Base-by-base conservation (phyloP, 35 echinoderm and acorn worm species). In the Heliocidaris erythrogramma region DNA sequence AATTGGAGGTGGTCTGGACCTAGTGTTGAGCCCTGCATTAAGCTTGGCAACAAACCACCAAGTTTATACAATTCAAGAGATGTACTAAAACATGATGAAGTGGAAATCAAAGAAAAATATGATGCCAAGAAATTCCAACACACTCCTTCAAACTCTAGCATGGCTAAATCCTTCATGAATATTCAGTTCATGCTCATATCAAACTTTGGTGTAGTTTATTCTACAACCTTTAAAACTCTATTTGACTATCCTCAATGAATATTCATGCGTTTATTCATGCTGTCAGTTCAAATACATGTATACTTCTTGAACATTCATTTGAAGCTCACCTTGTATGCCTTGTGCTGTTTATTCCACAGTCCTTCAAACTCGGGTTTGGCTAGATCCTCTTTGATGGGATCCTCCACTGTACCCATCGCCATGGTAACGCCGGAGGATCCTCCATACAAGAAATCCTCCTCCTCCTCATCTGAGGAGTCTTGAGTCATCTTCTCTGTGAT, bases 281-380 rank as follows among this genome's bases (percentile, higher is more conserved):
- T 85, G 16, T 30, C 29, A 21, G 16, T 85, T 21, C 16, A 85
- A 85, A 85, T 21, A 2, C 71, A 85, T 85, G 0, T 42, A 42
- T 42, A 42, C 35, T 42, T 42, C 0, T 42, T 42, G 35, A 42
- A 90, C 35, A 42, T 42, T 42, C 35, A 42, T 42, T 59, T 52
- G 18, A 49, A n/a, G 32, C 53, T 85, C 90, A 99, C 98, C 95
- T 94, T 95, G 93, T 97, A 99, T 49, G 94, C 90, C 60, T 95
- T 99, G 86, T 97, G 97, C 12, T 96, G 32, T 86, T 97, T 95
- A 32, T 96, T 96, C 98, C 98, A 99, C 18, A 99, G 89, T 50
- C 98, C 98, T 95, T 97, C 95, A 97, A 99, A 99, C 92, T 99
- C 98, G 30, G 98, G 98, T 85, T 97, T 97, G 10, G 98, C 98